Percentiles rank a stretch among this genome's conserved stretches.
These are phyloP conservation scores for Drosophila parthenogenetica DNA, from an alignment of 2,888 invertebrate genomes.

Conservation along the genomic window DNA sequence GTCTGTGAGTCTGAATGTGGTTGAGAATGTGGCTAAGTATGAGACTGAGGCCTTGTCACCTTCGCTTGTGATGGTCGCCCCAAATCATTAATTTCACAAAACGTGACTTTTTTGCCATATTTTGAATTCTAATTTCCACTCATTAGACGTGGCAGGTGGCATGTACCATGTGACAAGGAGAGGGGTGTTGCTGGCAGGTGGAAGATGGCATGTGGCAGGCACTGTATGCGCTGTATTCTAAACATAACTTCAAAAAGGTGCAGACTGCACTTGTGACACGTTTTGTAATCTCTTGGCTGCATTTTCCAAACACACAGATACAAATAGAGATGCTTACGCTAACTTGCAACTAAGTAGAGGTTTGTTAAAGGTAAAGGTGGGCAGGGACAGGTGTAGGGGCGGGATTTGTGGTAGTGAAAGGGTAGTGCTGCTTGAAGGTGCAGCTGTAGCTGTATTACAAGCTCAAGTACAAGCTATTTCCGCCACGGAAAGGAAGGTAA, in stretches of 20 bases:
- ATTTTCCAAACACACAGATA: conserved; percentile 19
- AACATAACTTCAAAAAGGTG: conserved; percentile 80
- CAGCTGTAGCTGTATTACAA: conserved; percentile 53
- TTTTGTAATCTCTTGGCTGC: conserved; percentile 75
- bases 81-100: conserved; percentile 80
- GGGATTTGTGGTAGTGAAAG: not conserved
- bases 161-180: no score
- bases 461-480: conserved; percentile 77
- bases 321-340: conserved; percentile 67
- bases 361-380: no score
- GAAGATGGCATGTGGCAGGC: conserved; percentile 6
- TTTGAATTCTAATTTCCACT: conserved; percentile 80
- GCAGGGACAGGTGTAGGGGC: not conserved
- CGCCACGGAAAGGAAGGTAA: conserved; percentile 66
- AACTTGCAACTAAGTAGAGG: conserved; percentile 65
- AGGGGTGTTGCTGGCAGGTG: no score
- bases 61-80: conserved; percentile 55
- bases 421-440: not conserved
- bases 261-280: conserved; percentile 79
- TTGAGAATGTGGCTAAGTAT: conserved; percentile 4
- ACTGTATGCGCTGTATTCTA: conserved; percentile 58
- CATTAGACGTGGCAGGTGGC: conserved; percentile 61
- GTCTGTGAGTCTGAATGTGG: conserved; percentile 5
- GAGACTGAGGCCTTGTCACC: conserved; percentile 52
- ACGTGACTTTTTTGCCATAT: conserved; percentile 81